Evolutionary conservation across 1,140 invertebrate species (phyloP).

Genomic region (Glossosoma conforme): DNA sequence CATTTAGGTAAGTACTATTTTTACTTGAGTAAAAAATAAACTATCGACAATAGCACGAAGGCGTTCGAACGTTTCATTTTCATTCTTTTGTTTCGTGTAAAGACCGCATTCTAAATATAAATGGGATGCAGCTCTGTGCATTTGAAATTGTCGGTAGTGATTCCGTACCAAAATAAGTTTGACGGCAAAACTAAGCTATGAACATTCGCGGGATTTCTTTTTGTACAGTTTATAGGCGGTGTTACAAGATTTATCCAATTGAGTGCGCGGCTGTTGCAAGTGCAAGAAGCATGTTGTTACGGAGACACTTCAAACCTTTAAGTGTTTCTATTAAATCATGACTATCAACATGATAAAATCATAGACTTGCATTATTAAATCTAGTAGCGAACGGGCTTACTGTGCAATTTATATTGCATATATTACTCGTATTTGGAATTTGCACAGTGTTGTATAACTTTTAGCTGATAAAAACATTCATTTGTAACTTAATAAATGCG

Average conservation of each 20-base stretch:
- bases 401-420: too few relatives aligned
- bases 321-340: too few relatives aligned
- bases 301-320: too few relatives aligned
- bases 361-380: too few relatives aligned
- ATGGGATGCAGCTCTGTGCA: conserved; percentile 11
- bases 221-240: conserved; percentile 17
- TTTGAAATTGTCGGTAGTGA: conserved; percentile 20
- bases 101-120: conserved; percentile 23
- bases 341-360: too few relatives aligned
- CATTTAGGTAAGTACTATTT: too few relatives aligned
- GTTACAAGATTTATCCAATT: conserved; percentile 24
- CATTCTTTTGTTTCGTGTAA: conserved; percentile 19
- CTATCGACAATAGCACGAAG: conserved; percentile 12
- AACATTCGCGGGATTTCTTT: conserved; percentile 12
- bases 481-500: too few relatives aligned
- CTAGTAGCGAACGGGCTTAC: too few relatives aligned
- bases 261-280: background rate
- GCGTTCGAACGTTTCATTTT: conserved; percentile 24
- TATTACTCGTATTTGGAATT: too few relatives aligned
- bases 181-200: conserved; percentile 19
- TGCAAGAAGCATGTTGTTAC: conserved; percentile 1
- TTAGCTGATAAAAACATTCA: too few relatives aligned
- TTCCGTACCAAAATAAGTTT: conserved; percentile 19
- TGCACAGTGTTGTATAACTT: too few relatives aligned
- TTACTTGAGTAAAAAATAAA: conserved; percentile 13